Conservation (phyloP, 1,140 invertebrate genomes). For the Archivesica marissinica region DNA sequence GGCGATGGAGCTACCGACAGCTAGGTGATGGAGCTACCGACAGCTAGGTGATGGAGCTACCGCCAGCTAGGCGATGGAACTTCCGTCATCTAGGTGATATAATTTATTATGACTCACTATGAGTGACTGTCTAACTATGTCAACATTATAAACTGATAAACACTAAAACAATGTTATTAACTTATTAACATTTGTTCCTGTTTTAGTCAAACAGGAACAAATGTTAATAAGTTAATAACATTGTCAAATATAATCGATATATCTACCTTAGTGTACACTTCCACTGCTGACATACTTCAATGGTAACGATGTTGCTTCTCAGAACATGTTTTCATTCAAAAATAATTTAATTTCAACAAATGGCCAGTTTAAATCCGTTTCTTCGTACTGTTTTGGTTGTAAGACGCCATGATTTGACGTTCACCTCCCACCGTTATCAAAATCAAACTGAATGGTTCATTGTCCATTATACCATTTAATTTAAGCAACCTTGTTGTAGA, state of each 20-base stretch:
- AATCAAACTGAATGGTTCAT: slow-evolving; percentile 20
- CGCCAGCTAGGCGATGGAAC: no score
- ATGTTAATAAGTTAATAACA: neutral
- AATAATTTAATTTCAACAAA: neutral
- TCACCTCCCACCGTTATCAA: slow-evolving; percentile 45
- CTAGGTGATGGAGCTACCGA: no score
- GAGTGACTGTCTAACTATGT: neutral
- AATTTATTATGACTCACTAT: neutral
- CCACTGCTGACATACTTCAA: slow-evolving; percentile 34
- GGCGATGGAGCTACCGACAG: no score
- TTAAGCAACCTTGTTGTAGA: neutral
- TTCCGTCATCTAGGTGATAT: no score
- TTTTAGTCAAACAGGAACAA: neutral
- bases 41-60: no score
- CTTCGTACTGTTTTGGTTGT: slow-evolving; percentile 4
- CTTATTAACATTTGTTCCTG: neutral
- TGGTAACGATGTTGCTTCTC: neutral
- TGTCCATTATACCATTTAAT: neutral
- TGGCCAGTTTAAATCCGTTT: neutral
- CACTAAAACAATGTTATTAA: neutral
- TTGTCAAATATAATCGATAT: neutral
- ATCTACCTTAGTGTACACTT: slow-evolving; percentile 42
- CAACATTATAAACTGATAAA: neutral
- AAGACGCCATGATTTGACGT: slow-evolving; percentile 44
- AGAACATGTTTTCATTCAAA: neutral